Percentiles rank a stretch among this genome's conserved stretches.
These are phyloP conservation scores for Latrodectus elegans DNA, from an alignment of 2,888 invertebrate species.

Conservation along the genomic window DNA sequence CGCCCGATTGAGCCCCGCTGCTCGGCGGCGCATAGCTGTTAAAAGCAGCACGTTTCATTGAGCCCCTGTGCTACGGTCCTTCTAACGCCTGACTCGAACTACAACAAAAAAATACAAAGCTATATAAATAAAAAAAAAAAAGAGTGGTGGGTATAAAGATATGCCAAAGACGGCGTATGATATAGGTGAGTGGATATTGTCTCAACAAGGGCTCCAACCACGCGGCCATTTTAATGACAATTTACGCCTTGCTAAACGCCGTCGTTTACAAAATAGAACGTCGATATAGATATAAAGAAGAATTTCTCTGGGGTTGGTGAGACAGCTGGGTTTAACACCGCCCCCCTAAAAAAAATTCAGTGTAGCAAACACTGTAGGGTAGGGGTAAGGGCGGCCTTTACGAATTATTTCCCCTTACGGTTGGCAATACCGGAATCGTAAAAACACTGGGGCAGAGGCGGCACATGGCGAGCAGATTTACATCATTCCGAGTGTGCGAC, in stretches of 20 bases:
- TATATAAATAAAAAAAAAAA: constrained; percentile 17
- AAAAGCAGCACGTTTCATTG: constrained; percentile 50
- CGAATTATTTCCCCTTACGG: constrained; percentile 65
- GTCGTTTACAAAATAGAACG: constrained; percentile 56
- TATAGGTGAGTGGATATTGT: constrained; percentile 66
- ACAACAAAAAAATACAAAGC: background rate
- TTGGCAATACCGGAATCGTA: constrained; percentile 65
- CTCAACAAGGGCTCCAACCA: constrained; percentile 51
- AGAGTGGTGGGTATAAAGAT: constrained; percentile 1
- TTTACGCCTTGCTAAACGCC: constrained; percentile 66
- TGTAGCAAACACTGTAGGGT: background rate
- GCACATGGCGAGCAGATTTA: constrained; percentile 63
- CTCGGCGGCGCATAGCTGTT: constrained; percentile 48
- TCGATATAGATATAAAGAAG: constrained; percentile 60
- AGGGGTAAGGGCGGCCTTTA: constrained; percentile 19
- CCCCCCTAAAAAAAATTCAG: constrained; percentile 18
- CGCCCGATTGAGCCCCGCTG: constrained; percentile 55
- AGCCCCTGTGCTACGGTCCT: constrained; percentile 17
- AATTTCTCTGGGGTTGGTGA: constrained; percentile 18
- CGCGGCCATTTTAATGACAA: constrained; percentile 66
- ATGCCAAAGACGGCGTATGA: constrained; percentile 13
- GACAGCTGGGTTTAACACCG: constrained; percentile 64
- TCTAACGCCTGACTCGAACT: background rate
- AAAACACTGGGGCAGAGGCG: constrained; percentile 49
- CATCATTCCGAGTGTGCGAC: constrained; percentile 66